These are phyloP conservation scores for Rattus norvegicus DNA, from an alignment of 2,113 vertebrate species.

Conservation along the genomic window GRCr8 NC_086033.1:59104001-59104500, in stretches of 20 bases:
- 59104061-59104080: background rate
- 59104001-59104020: background rate
- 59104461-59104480: background rate
- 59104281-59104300: background rate
- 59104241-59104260: background rate
- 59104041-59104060: background rate
- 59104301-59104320: background rate
- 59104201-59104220: background rate
- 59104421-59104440: background rate
- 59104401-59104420: no score
- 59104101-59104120: background rate
- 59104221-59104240: slow-evolving; percentile 20
- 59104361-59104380: background rate
- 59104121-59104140: accelerated
- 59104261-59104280: background rate
- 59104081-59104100: background rate
- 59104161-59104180: background rate
- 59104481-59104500: background rate
- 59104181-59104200: background rate
- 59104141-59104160: background rate
- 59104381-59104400: background rate
- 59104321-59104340: slow-evolving; percentile 3
- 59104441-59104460: background rate
- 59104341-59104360: background rate
- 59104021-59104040: background rate